Percentiles rank a stretch among this genome's conserved stretches.
Conservation (phyloP, 2,888 invertebrate genomes). For the Seira sanloemensis region DNA sequence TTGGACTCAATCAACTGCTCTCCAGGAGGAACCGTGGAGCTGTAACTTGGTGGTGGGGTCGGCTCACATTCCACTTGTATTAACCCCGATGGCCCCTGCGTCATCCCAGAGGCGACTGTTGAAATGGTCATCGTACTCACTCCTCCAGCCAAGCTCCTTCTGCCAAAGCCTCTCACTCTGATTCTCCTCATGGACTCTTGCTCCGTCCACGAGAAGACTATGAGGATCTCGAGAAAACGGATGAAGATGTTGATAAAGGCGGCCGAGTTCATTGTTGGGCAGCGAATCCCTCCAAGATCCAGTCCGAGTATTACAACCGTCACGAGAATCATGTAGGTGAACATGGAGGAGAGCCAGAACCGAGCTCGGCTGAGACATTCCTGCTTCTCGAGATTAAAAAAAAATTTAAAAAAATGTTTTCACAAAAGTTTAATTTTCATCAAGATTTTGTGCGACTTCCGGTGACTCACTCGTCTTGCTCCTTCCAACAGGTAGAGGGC, state of each 20-base stretch:
- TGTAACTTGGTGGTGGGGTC: slow-evolving; percentile 25
- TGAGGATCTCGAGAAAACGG: slow-evolving; percentile 43
- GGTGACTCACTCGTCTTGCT: slow-evolving; percentile 26
- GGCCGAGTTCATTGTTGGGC: slow-evolving; percentile 26
- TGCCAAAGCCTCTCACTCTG: neutral
- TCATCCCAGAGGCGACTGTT: neutral
- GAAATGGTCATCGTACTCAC: slow-evolving; percentile 32
- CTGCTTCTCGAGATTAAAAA: neutral
- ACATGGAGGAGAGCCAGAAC: slow-evolving; percentile 45
- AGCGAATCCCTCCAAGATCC: slow-evolving; percentile 42
- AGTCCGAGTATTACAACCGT: slow-evolving; percentile 39
- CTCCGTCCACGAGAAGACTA: slow-evolving; percentile 41
- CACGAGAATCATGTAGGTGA: slow-evolving; percentile 42
- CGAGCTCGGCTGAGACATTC: slow-evolving; percentile 13
- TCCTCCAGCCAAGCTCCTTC: neutral
- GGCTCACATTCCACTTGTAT: neutral
- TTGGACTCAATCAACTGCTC: neutral
- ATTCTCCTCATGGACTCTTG: slow-evolving; percentile 34
- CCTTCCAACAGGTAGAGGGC: slow-evolving; percentile 40
- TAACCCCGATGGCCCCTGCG: neutral
- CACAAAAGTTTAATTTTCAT: slow-evolving; percentile 2
- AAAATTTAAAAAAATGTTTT: neutral
- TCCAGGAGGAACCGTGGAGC: neutral
- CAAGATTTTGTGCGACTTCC: no score
- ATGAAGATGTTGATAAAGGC: slow-evolving; percentile 44